Evolutionary conservation across 2,113 vertebrate species (phyloP), one percentile per base, ranked within the genome.

Genomic region (Megaceryle maxima): DNA sequence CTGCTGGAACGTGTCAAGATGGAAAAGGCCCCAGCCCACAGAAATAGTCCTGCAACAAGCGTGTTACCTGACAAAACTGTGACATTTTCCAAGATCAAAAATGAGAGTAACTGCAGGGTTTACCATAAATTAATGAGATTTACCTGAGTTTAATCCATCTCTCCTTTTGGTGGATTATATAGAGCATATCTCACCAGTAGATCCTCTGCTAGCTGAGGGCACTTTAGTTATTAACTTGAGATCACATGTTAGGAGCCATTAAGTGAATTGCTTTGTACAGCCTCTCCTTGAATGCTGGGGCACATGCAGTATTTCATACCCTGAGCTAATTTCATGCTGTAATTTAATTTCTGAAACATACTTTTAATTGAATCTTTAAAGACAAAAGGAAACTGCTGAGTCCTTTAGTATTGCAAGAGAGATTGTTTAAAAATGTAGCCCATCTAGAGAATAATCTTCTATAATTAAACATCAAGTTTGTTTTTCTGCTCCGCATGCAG

Each of bases 221-320:
- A 98, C 97, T 98, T 97, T 89, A 92, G 94, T 98, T 98, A 98
- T 98, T 98, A 98, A 97, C 97, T 96, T 97, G 97, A 97, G 93
- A 97, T 98, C 96, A 97, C 96, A 89, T 98, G 97, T 96, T 97
- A 96, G 95, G 91, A 97, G 89, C 97, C 97, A 98, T 98, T 98
- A 98, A 98, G 97, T 92, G 97, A 98, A 98, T 98, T 98, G 97
- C 97, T 98, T 97, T 97, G 95, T 92, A 96, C 81, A 96, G 96
- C 95, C 87, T 95, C 83, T 96, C 92, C 90, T 96, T 90, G 96
- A 97, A 97, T 94, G 95, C 95, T 82, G 96, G 96, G 97, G 96
- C 95, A 95, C 96, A 95, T 82, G 96, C 93, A 48, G 70, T 98
- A 96, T 98, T 98, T 98, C 97, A 97, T 97, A 98, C 94, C 94